Percentiles rank a stretch among this genome's conserved stretches.
Conservation (phyloP, 1,140 invertebrate genomes). For the Wasmannia auropunctata region DNA sequence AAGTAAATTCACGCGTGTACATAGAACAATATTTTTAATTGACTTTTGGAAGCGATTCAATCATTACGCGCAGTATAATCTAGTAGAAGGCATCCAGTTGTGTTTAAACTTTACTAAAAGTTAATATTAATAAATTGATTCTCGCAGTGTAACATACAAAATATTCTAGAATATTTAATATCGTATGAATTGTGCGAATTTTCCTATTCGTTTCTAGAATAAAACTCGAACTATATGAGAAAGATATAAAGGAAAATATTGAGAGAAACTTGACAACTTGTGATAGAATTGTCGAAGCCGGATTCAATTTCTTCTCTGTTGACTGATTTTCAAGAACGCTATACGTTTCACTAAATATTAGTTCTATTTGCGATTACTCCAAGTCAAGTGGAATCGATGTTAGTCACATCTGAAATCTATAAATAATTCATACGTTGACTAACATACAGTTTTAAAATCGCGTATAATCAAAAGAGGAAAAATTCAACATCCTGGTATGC, state of each 20-base stretch:
- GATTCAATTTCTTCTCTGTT: not conserved
- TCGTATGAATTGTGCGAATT: not conserved
- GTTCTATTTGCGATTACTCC: not conserved
- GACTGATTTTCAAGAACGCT: not conserved
- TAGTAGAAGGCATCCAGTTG: not conserved
- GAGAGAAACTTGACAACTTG: not conserved
- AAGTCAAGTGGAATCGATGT: not conserved
- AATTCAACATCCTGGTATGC: not conserved
- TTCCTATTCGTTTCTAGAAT: not conserved
- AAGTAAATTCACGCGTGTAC: not conserved
- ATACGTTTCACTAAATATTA: slow-evolving; percentile 10
- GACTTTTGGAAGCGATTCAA: not conserved
- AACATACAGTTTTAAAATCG: not conserved
- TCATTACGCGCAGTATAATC: not conserved
- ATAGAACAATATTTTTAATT: not conserved
- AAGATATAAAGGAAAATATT: not conserved
- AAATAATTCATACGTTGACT: slow-evolving; percentile 18
- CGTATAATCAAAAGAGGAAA: not conserved
- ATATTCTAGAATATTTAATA: not conserved
- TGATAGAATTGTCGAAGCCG: not conserved
- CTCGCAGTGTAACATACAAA: not conserved
- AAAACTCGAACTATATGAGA: not conserved
- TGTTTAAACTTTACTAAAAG: slow-evolving; percentile 6
- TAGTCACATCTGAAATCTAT: slow-evolving; percentile 20
- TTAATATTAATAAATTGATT: not conserved